Percentiles rank a stretch among this genome's conserved stretches.
Evolutionary conservation across 2,888 invertebrate species (phyloP).

Genomic region (Eupithecia dodoneata): DNA sequence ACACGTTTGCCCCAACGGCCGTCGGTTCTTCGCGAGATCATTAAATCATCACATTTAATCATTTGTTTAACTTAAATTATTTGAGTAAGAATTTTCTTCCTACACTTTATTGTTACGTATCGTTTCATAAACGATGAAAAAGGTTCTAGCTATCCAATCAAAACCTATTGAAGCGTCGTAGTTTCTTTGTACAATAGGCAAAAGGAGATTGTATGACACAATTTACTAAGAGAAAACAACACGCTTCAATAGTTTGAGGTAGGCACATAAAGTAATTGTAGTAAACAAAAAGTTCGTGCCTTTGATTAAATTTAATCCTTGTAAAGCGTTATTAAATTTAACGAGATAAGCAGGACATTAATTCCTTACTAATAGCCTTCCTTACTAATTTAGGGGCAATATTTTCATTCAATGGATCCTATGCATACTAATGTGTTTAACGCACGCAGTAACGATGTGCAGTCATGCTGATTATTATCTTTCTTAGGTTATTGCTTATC

Average conservation of each 20-base stretch:
- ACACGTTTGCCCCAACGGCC: too few species aligned
- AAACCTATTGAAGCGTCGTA: neutral
- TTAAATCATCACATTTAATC: too few species aligned
- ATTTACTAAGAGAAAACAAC: neutral
- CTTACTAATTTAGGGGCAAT: neutral
- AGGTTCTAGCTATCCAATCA: neutral
- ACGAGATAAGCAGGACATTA: neutral
- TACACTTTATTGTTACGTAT: too few species aligned
- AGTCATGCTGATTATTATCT: neutral
- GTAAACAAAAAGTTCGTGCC: too few species aligned
- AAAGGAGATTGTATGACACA: neutral
- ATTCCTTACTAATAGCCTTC: neutral
- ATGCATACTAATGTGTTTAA: conserved; percentile 19
- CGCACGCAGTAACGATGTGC: neutral
- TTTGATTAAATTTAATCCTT: neutral
- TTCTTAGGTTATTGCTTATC: neutral
- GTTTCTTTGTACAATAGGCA: neutral
- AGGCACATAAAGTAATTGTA: neutral
- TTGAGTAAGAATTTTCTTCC: too few species aligned
- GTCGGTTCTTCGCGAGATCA: too few species aligned
- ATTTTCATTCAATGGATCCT: conserved; percentile 9
- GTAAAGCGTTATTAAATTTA: neutral
- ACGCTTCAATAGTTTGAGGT: neutral
- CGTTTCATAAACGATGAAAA: neutral
- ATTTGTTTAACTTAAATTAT: too few species aligned